phyloP scores from a whole-genome alignment of 2,113 vertebrate genomes.

The Poecile atricapillus region DNA sequence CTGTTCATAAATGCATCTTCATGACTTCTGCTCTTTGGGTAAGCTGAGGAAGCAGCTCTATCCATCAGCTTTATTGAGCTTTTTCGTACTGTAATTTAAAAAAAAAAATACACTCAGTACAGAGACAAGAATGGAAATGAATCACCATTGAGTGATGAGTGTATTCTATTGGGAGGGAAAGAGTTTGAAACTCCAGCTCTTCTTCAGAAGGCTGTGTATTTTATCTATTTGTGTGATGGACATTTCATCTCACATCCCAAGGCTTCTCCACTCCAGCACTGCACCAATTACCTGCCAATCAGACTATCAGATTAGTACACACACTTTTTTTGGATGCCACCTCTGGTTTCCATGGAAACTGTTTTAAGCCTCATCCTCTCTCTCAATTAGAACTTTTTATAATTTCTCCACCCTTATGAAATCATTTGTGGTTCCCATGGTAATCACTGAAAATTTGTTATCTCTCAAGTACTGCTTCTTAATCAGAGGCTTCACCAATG shows the following conservation, averaged over 20 bases:
- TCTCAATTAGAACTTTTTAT: slow-evolving; percentile 66
- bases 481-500: slow-evolving; percentile 27
- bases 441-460: slow-evolving; percentile 53
- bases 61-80: not conserved
- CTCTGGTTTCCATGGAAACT: slow-evolving; percentile 68
- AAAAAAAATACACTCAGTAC: not conserved
- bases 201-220: not conserved
- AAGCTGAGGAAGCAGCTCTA: not conserved
- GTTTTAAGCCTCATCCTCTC: slow-evolving; percentile 42
- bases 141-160: not conserved
- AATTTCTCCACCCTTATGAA: slow-evolving; percentile 63
- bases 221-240: not conserved
- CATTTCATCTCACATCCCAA: not conserved
- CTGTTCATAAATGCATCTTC: not conserved
- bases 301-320: slow-evolving; percentile 35
- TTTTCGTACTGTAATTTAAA: not conserved
- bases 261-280: not conserved
- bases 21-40: not conserved
- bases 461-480: slow-evolving; percentile 19
- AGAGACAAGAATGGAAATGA: not conserved
- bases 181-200: not conserved
- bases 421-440: slow-evolving; percentile 66
- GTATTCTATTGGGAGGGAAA: not conserved
- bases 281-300: slow-evolving; percentile 60
- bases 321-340: slow-evolving; percentile 62